These are phyloP conservation scores for Grammomys surdaster DNA, from an alignment of 2,113 vertebrate genomes.

Conservation along the genomic window DNA sequence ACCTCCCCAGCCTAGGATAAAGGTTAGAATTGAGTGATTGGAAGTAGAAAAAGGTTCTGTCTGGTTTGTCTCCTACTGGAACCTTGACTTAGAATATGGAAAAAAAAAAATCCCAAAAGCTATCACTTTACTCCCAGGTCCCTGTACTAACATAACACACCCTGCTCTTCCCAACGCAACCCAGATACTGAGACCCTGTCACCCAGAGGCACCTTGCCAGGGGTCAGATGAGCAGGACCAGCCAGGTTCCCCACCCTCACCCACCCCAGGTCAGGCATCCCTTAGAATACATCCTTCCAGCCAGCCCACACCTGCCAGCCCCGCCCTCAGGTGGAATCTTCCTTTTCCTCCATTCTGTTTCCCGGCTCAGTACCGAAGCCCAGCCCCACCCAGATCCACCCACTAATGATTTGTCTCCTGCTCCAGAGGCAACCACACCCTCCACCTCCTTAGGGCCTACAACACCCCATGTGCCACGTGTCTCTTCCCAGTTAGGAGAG, in stretches of 20 bases:
- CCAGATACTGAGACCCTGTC: background rate
- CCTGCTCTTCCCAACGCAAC: background rate
- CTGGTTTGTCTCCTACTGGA: background rate
- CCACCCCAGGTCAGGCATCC: background rate
- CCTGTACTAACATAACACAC: background rate
- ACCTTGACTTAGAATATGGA: background rate
- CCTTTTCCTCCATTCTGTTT: background rate
- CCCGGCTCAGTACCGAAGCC: background rate
- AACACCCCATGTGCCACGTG: background rate
- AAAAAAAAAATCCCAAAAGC: background rate
- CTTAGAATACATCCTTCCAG: background rate
- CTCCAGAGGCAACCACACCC: background rate
- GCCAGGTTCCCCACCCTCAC: background rate
- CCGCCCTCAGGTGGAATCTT: background rate
- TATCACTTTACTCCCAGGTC: no score
- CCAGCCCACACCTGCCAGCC: background rate
- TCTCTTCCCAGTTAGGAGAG: background rate
- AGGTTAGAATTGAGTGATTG: background rate
- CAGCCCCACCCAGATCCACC: constrained; percentile 54
- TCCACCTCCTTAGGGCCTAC: background rate
- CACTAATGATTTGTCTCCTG: constrained; percentile 40
- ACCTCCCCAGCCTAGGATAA: background rate
- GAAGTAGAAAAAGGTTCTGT: background rate
- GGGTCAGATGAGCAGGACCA: background rate
- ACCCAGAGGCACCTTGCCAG: background rate